phyloP scores from a whole-genome alignment of 2,797 vertebrate genomes.

The Pangasius krempfi region DNA sequence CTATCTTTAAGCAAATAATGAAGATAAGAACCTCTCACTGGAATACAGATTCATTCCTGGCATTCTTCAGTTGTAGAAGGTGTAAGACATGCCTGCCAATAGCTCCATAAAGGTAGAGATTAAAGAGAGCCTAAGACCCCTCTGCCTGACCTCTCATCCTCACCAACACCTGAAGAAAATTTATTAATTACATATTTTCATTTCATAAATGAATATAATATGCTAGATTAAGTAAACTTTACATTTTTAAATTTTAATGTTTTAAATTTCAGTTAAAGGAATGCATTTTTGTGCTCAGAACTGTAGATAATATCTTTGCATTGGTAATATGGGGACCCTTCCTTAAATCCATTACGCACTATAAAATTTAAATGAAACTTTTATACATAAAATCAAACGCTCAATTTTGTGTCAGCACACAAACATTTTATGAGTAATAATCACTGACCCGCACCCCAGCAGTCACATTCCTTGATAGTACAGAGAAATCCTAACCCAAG shows the following conservation, averaged over 20 bases:
- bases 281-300: background rate
- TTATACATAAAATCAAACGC: background rate
- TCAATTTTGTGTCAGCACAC: background rate
- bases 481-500: slow-evolving; percentile 30
- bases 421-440: background rate
- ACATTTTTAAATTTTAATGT: background rate
- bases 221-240: background rate
- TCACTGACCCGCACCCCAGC: background rate
- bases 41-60: slow-evolving; percentile 68
- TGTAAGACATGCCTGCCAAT: slow-evolving; percentile 67
- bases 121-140: slow-evolving; percentile 41
- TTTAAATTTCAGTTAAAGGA: background rate
- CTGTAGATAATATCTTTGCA: background rate
- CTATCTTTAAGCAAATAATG: slow-evolving; percentile 51
- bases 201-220: background rate
- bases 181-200: background rate
- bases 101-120: slow-evolving; percentile 53
- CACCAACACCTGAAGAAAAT: slow-evolving; percentile 34
- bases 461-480: slow-evolving; percentile 1
- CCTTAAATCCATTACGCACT: slow-evolving; percentile 16
- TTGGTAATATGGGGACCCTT: background rate
- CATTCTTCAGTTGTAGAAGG: slow-evolving; percentile 77
- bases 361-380: background rate
- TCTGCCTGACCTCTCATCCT: slow-evolving; percentile 44
- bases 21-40: slow-evolving; percentile 45